Conservation (phyloP, 2,797 vertebrate genomes). For the Sitta carolinensis region DNA sequence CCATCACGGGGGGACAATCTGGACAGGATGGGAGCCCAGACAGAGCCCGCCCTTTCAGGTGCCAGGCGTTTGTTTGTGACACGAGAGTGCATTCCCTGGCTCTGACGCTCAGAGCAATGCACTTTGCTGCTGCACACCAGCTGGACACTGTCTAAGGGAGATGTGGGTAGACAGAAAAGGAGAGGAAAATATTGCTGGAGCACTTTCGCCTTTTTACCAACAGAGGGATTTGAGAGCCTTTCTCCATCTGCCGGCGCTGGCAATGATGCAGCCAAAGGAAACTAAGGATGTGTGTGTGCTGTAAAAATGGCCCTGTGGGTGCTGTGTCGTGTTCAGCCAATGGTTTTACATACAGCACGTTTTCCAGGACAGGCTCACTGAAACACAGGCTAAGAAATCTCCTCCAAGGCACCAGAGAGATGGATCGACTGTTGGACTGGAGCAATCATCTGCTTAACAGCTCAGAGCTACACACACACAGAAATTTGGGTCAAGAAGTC, state of each 20-base stretch:
- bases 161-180: background rate
- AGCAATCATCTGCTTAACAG: conserved; percentile 38
- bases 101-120: background rate
- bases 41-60: background rate
- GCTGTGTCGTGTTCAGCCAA: background rate
- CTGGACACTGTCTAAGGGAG: background rate
- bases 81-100: fast-evolving
- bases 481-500: conserved; percentile 36
- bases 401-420: conserved; percentile 25
- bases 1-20: fast-evolving
- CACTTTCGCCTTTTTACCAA: conserved; percentile 68
- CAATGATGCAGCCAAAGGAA: background rate
- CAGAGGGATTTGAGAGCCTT: conserved; percentile 69
- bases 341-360: background rate
- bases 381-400: background rate
- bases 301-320: conserved; percentile 43
- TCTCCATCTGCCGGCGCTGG: conserved; percentile 43
- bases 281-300: background rate
- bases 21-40: background rate
- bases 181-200: conserved; percentile 25
- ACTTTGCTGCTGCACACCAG: fast-evolving
- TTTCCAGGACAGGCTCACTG: background rate
- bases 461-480: background rate
- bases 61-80: fast-evolving
- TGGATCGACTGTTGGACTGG: background rate